phyloP scores from a whole-genome alignment of 2,888 invertebrate species.

The Oasisia sp. region DNA sequence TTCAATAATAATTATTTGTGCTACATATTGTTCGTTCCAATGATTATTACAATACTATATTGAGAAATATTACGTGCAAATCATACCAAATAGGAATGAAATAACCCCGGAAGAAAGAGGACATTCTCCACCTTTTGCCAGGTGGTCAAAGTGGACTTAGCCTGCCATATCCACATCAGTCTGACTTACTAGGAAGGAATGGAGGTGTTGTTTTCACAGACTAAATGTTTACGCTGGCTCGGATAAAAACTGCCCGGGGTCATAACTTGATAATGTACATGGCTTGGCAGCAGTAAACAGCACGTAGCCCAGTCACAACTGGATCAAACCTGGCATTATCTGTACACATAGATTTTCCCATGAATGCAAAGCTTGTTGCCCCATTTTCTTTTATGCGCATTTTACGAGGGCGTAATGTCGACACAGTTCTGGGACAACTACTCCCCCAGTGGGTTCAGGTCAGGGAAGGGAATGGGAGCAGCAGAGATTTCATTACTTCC shows the following conservation, averaged over 20 bases:
- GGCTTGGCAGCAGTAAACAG: neutral
- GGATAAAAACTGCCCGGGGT: neutral
- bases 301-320: neutral
- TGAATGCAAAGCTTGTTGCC: neutral
- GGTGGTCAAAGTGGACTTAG: neutral
- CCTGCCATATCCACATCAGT: neutral
- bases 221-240: neutral
- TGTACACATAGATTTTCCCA: neutral
- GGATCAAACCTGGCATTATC: neutral
- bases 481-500: neutral
- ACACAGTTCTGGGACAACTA: neutral
- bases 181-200: neutral
- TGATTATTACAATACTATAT: too few species aligned
- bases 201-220: neutral
- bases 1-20: too few species aligned
- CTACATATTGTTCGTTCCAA: too few species aligned
- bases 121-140: neutral
- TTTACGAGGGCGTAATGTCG: neutral
- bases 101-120: neutral
- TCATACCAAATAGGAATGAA: neutral
- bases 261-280: constrained; percentile 12
- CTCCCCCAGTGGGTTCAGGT: neutral
- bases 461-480: neutral
- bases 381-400: neutral
- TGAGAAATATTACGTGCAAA: neutral